phyloP scores from a whole-genome alignment of 1,140 invertebrate genomes.

The Lasaia peninsularis region DNA sequence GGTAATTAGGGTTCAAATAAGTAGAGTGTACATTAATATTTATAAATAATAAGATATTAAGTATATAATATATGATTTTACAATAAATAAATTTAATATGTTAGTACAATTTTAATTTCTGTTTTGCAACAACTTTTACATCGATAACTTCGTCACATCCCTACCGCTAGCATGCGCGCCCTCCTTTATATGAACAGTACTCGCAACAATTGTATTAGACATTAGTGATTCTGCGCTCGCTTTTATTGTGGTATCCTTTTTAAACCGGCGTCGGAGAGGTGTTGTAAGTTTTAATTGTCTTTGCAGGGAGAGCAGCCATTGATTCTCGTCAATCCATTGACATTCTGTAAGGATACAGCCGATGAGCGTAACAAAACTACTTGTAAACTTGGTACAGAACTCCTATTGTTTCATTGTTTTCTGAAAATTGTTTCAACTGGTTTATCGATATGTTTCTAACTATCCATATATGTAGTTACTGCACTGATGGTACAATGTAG shows the following conservation, averaged over 20 bases:
- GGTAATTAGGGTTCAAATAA: too few relatives aligned
- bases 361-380: neutral
- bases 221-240: conserved; percentile 45
- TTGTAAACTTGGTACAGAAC: neutral
- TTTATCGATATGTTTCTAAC: too few relatives aligned
- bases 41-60: too few relatives aligned
- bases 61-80: too few relatives aligned
- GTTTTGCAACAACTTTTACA: too few relatives aligned
- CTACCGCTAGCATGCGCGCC: conserved; percentile 26
- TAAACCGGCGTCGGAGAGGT: conserved; percentile 20
- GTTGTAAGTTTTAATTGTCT: conserved; percentile 12
- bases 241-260: conserved; percentile 33
- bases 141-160: neutral
- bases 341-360: conserved; percentile 1
- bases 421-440: neutral
- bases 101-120: too few relatives aligned
- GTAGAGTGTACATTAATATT: too few relatives aligned
- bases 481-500: too few relatives aligned
- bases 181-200: conserved; percentile 52
- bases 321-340: conserved; percentile 9
- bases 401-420: neutral
- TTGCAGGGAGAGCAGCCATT: conserved; percentile 1
- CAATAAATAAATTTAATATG: too few relatives aligned
- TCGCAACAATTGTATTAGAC: conserved; percentile 66
- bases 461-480: too few relatives aligned